phyloP scores from a whole-genome alignment of 2,888 invertebrate species.

The Ophonus ardosiacus region DNA sequence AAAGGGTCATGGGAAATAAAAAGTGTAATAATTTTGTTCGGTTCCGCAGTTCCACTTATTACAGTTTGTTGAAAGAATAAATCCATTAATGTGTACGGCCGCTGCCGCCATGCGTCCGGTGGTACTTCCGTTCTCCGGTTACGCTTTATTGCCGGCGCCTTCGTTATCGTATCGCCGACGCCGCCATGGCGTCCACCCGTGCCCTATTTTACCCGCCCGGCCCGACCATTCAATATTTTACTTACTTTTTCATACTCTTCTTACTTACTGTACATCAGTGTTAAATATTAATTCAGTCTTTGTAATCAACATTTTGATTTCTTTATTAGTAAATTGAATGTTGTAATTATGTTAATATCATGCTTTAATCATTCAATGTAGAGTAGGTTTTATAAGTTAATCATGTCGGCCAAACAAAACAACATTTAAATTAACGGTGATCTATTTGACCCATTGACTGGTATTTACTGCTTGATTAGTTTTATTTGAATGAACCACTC shows the following conservation, averaged over 20 bases:
- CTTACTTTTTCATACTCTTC: not conserved
- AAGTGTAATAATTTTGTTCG: not conserved
- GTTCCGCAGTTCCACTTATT: slow-evolving; percentile 21
- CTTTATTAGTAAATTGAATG: not conserved
- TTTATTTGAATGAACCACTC: slow-evolving; percentile 1
- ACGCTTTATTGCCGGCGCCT: slow-evolving; percentile 44
- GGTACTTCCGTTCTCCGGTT: slow-evolving; percentile 44
- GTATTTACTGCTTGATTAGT: slow-evolving; percentile 7
- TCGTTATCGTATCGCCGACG: slow-evolving; percentile 11
- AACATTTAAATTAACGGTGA: slow-evolving; percentile 20
- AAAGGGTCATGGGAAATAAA: not conserved
- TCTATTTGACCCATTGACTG: slow-evolving; percentile 17
- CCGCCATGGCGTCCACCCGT: slow-evolving; percentile 9
- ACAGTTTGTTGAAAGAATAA: slow-evolving; percentile 36
- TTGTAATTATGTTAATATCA: not conserved
- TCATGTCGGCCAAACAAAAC: not conserved
- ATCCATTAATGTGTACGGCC: slow-evolving; percentile 35
- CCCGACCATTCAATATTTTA: not conserved
- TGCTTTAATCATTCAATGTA: not conserved
- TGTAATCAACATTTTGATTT: too few species aligned
- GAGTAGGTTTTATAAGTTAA: not conserved
- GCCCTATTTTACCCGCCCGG: not conserved
- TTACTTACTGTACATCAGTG: not conserved
- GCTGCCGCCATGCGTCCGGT: slow-evolving; percentile 13
- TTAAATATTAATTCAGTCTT: not conserved